Conservation (phyloP, 2,113 vertebrate genomes). For the Labeo rohita region DNA sequence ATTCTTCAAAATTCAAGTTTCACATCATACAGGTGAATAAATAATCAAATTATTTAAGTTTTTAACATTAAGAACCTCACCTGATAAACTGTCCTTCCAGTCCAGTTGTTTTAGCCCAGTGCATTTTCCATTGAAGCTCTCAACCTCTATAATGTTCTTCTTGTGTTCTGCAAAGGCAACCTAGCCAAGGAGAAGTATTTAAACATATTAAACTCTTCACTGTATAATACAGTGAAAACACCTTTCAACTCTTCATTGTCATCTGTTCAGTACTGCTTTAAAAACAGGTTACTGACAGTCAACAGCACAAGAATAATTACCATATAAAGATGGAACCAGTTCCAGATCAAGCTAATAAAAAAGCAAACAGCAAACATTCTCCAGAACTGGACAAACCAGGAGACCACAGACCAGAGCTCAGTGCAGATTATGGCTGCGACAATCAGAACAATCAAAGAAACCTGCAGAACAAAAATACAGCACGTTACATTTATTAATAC, state of each 20-base stretch:
- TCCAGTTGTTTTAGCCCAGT: constrained; percentile 78
- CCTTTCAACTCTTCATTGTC: neutral
- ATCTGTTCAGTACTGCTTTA: neutral
- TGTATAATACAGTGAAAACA: too few species aligned
- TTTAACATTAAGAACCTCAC: constrained; percentile 65
- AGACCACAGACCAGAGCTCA: constrained; percentile 82
- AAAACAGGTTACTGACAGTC: neutral
- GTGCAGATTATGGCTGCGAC: constrained; percentile 78
- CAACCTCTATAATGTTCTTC: constrained; percentile 83
- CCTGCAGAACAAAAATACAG: constrained; percentile 67
- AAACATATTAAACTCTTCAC: too few species aligned
- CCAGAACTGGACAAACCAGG: constrained; percentile 83
- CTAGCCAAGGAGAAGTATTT: constrained; percentile 65
- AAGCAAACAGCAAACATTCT: constrained; percentile 83
- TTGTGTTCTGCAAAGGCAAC: constrained; percentile 88
- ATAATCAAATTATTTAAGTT: too few species aligned
- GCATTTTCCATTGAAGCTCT: constrained; percentile 71
- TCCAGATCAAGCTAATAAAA: constrained; percentile 88
- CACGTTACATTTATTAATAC: neutral
- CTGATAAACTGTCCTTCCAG: constrained; percentile 82
- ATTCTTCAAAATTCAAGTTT: too few species aligned
- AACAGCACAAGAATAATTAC: constrained; percentile 67
- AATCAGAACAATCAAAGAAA: constrained; percentile 73
- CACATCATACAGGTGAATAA: too few species aligned
- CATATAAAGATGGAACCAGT: constrained; percentile 95